Base-by-base conservation (phyloP, 2,888 invertebrate genomes). In the Ditylenchus weischeri region DNA sequence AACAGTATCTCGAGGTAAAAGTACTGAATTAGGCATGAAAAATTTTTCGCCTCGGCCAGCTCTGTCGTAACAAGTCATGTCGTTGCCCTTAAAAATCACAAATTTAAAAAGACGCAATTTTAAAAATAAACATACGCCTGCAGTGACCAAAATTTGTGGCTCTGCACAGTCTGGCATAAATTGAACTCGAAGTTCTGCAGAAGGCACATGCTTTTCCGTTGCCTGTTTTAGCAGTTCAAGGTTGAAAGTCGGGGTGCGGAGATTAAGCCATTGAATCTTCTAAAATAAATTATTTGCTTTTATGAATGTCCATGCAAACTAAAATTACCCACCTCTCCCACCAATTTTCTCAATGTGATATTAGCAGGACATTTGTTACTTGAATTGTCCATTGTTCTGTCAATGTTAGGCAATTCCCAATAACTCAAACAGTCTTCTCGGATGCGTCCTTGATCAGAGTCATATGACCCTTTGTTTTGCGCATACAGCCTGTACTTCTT, bases 401-500 rank as follows among this genome's bases (percentile, higher is more conserved):
- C 18, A 43, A 19, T 47, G 38, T 64, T 64, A 15, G 82, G 81
- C n/a, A 83, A 69, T 47, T 70, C 62, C 83, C 83, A 83, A 65
- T 81, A 83, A 19, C 72, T 64, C 51, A 83, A 62, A 51, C 81
- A 79, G 23, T 76, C 69, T 35, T 78, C 77, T 10, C 81, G 72
- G 36, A 83, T 69, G 29, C 76, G 69, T 48, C 66, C 71, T 66
- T 81, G 81, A 68, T 81, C 81, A 48, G 66, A 68, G 64, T 83
- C 83, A 59, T 72, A 71, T 61, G 76, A 75, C 0, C 75, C 76
- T 15, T 69, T 71, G 68, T 83, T 81, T 64, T 73, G 72, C 13
- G 82, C 79, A 65, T 77, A 83, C 66, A 71, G 74, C 21, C 70
- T 65, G 62, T 83, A 83, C 69, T 83, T 83, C 49, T 75, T 62